Evolutionary conservation across 2,888 invertebrate species (phyloP).

Genomic region (Ischnura elegans): DNA sequence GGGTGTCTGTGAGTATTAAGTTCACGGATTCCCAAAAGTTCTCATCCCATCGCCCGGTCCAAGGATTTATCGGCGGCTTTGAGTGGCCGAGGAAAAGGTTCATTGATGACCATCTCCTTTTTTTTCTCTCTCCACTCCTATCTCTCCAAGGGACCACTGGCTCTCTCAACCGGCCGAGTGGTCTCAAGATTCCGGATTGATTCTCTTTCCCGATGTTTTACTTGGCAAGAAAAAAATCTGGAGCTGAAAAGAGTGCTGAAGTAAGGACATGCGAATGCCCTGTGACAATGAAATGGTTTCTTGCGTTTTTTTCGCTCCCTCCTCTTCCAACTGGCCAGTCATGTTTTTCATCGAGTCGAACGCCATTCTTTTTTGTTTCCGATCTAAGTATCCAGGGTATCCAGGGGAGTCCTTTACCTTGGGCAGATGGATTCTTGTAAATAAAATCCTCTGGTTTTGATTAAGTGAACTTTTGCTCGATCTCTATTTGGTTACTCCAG

Average conservation of each 20-base stretch:
- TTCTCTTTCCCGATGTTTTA: neutral
- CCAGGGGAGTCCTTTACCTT: neutral
- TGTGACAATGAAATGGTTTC: neutral
- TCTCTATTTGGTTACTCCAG: too few species aligned
- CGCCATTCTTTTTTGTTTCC: neutral
- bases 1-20: neutral
- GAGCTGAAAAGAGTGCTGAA: neutral
- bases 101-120: neutral
- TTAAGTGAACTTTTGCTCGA: too few species aligned
- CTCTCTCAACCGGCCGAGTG: neutral
- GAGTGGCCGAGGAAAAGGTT: neutral
- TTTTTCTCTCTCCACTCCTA: neutral
- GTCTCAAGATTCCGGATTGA: constrained; percentile 5
- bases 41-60: neutral
- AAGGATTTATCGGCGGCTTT: neutral
- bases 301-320: neutral
- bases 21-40: neutral
- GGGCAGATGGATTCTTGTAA: neutral
- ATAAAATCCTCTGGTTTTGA: too few species aligned
- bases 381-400: neutral
- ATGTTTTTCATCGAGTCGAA: neutral
- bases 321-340: neutral
- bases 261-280: neutral
- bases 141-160: neutral
- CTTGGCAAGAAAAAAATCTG: neutral